Evolutionary conservation across 2,888 invertebrate genomes (phyloP), one percentile per base, ranked within the genome.

Genomic region (Epirrita christyi): DNA sequence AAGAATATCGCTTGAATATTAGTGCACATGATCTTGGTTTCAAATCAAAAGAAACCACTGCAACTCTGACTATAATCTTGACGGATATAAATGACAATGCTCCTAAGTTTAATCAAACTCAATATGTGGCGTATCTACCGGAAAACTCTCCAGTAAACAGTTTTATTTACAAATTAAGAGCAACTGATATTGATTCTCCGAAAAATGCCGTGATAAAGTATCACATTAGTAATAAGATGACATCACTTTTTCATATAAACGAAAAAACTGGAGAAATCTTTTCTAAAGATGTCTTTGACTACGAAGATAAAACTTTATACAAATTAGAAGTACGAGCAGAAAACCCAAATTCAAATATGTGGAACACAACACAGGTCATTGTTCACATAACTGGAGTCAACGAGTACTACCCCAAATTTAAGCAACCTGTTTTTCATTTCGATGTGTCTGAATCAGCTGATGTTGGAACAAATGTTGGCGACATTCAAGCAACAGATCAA

Each of bases 81-180:
- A 97, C 97, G 0, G 98, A 99, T 78, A 96, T 98, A 36, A 98
- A 98, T 76, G 98, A 99, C 76, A 98, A 98, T 81, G 95, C 97
- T 8, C 98, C 98, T 0, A 89, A 93, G 10, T 99, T 98, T 76
- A 96, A 96, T 80, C 95, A 96, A 78, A 93, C 94, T 0, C 86
- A 93, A 48, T 98, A 96, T 77, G 93, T 96, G 69, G 96, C 96
- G 0, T 96, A 94, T 75, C 87, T 98, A 41, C 93, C 95, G 0
- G 98, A 98, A 91, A 98, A 98, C 79, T 94, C 95, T 10, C 95
- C 95, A 0, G 85, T 94, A 0, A 95, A 96, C 50, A 95, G 95
- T 61, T 94, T 94, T 67, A 96, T 98, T 8, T 96, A 94, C 71
- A 94, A 94, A 80, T 94, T 97, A 0, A 88, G 92, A 60, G 98